Percentiles rank a stretch among this genome's conserved stretches.
phyloP scores from a whole-genome alignment of 2,113 vertebrate genomes.

The Oncorhynchus keta region DNA sequence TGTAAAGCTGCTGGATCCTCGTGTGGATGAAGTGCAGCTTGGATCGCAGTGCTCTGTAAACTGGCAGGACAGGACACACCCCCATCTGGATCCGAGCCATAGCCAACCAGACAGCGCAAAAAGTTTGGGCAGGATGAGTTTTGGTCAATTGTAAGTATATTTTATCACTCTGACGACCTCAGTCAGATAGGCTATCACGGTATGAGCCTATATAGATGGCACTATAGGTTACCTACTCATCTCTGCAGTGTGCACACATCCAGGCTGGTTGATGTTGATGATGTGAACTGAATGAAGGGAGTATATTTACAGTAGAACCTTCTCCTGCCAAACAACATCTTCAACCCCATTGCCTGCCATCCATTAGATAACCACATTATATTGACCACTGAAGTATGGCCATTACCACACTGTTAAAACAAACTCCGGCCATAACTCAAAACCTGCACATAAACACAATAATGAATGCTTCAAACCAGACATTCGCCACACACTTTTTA shows the following conservation, averaged over 20 bases:
- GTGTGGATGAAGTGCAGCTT: too few relatives aligned
- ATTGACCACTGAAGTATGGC: not conserved
- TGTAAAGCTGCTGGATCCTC: not conserved
- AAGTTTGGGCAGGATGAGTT: conserved; percentile 7
- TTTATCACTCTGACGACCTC: too few relatives aligned
- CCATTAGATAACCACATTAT: conserved; percentile 27
- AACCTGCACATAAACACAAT: not conserved
- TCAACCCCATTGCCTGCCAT: not conserved
- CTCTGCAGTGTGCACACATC: too few relatives aligned
- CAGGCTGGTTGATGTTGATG: too few relatives aligned
- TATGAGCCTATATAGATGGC: too few relatives aligned
- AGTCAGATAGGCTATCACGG: too few relatives aligned
- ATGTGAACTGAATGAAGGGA: too few relatives aligned
- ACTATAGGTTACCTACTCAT: too few relatives aligned
- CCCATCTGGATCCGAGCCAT: conserved; percentile 26
- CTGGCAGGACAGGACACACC: conserved; percentile 24
- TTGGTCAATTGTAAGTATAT: too few relatives aligned
- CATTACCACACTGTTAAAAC: conserved; percentile 11
- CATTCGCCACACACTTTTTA: not conserved
- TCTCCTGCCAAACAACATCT: too few relatives aligned
- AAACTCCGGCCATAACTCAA: conserved; percentile 4
- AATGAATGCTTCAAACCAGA: not conserved
- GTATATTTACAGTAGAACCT: too few relatives aligned
- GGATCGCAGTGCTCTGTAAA: not conserved
- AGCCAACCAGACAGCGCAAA: conserved; percentile 32